Conservation (phyloP, 2,797 vertebrate genomes). For the Hippocampus kuda region DNA sequence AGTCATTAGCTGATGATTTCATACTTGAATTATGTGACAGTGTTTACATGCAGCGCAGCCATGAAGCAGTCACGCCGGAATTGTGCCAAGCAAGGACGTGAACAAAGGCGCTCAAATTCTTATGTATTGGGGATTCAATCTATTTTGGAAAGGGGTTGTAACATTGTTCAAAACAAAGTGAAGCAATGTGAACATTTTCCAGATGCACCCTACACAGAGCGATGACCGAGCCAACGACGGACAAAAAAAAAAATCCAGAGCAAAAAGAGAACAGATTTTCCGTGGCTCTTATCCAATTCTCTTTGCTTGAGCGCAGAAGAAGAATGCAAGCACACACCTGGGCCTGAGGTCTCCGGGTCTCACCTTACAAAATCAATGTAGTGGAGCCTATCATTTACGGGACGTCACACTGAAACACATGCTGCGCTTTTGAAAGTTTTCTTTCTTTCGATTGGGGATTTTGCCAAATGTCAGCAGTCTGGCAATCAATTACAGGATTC, state of each 20-base stretch:
- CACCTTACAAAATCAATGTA: conserved; percentile 21
- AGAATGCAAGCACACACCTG: conserved; percentile 11
- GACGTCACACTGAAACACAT: neutral
- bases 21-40: conserved; percentile 31
- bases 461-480: neutral
- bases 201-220: conserved; percentile 19
- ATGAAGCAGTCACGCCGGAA: conserved; percentile 16
- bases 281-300: conserved; percentile 46
- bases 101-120: neutral
- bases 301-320: conserved; percentile 37
- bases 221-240: conserved; percentile 4
- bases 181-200: neutral
- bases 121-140: neutral
- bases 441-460: neutral
- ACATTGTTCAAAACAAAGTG: neutral
- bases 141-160: neutral
- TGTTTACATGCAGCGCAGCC: conserved; percentile 28
- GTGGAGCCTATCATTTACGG: conserved; percentile 35
- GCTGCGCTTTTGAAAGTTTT: neutral
- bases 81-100: neutral
- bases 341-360: conserved; percentile 18
- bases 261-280: conserved; percentile 54
- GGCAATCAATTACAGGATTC: no score
- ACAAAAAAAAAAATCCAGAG: conserved; percentile 31
- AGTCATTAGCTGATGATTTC: conserved; percentile 44